Evolutionary conservation across 2,113 vertebrate species (phyloP), one percentile per base, ranked within the genome.

Genomic region (Gila orcuttii): DNA sequence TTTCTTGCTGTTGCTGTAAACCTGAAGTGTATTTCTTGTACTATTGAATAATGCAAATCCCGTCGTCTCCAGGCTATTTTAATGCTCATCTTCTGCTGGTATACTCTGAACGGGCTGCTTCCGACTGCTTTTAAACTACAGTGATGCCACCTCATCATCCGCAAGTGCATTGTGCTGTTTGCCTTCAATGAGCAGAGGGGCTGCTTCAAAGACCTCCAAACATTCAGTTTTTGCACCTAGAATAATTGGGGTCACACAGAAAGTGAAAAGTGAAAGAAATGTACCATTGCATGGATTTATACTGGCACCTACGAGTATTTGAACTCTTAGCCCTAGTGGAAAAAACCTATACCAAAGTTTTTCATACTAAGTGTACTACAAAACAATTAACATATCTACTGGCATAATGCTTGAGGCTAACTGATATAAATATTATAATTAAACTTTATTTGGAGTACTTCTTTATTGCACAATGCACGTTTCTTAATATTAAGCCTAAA

Each of bases 31-130:
- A 86, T 86, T 82, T 86, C 81, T 79, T 83, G 87, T 86, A 79
- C 84, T 83, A 31, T 79, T 88, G 80, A 86, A 88, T 88, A 88
- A 86, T 86, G 80, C 64, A 86, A 52, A 36, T 28, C 39, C 17
- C 6, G 75, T 12, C 15, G 42, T 83, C 62, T 69, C 60, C 25
- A 45, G 75, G 87, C 79, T 82, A 77, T 69, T 83, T 11, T 83
- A 78, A 83, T 64, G 74, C 60, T 71, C 74, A 83, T 59, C 28
- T 74, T 77, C 17, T 82, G 59, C 64, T 62, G 42, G 78, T 64
- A 42, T 62, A 62, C 28, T 31, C 39, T 64, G 84, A 88, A 50
- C 33, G 19, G n/a, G 23, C 52, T 6, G 52, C 68, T 68, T 42
- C 12, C 36, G 39, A 59, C 55, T 50, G 39, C 83, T 64, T 71